Evolutionary conservation across 53 echinoderm and acorn worm genomes (phyloP).

Genomic region (Hippasteria phrygiana): DNA sequence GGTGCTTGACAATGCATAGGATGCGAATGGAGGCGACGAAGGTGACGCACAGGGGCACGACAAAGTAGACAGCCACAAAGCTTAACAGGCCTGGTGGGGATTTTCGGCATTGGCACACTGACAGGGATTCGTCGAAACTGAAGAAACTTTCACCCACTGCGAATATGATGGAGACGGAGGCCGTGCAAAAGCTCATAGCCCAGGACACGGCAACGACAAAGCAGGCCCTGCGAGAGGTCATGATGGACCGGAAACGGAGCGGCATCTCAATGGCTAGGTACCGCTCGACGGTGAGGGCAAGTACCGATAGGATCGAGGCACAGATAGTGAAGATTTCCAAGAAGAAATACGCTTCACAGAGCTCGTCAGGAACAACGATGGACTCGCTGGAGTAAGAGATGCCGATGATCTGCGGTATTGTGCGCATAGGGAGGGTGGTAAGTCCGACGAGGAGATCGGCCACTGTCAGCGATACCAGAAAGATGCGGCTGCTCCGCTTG

Average conservation of each 20-base stretch:
- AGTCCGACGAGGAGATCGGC: neutral
- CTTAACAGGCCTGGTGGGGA: too few relatives aligned
- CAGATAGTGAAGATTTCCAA: neutral
- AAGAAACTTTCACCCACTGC: neutral
- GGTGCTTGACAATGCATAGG: neutral
- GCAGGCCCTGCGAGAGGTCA: neutral
- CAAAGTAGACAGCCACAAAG: too few relatives aligned
- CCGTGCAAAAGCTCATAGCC: neutral
- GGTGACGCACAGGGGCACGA: neutral
- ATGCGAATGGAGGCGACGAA: neutral
- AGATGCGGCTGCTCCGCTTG: neutral
- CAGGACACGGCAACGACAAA: neutral
- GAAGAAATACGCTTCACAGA: neutral
- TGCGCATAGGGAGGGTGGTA: neutral
- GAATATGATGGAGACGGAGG: neutral
- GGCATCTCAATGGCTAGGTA: conserved; percentile 9
- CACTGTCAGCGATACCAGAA: neutral
- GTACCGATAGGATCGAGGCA: neutral
- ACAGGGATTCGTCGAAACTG: neutral
- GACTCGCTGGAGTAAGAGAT: neutral
- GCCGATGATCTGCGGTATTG: neutral
- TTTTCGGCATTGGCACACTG: neutral
- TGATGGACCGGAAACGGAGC: neutral
- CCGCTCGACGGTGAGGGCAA: neutral
- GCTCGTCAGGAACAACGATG: neutral